Evolutionary conservation across 2,113 vertebrate species (phyloP).

Genomic region (Muntiacus reevesi): DNA sequence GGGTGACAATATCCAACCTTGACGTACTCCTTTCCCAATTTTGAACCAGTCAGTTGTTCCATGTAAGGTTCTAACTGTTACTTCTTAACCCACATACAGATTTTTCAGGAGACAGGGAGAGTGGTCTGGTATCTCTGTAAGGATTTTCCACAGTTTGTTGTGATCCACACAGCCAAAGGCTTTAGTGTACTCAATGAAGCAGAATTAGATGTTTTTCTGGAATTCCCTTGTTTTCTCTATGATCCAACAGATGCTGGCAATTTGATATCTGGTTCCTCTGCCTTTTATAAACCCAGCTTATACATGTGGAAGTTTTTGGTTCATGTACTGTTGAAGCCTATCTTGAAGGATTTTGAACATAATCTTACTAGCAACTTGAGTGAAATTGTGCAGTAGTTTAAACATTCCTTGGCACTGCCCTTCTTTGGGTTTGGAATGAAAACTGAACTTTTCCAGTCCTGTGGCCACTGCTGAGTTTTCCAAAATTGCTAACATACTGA

Average conservation of each 20-base stretch:
- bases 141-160: not conserved
- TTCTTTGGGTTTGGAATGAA: not conserved
- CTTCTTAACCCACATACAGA: not conserved
- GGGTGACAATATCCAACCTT: not conserved
- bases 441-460: not conserved
- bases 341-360: not conserved
- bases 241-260: not conserved
- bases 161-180: not conserved
- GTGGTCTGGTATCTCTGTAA: not conserved
- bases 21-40: not conserved
- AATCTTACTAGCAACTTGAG: not conserved
- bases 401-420: not conserved
- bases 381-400: not conserved
- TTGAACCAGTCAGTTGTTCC: not conserved
- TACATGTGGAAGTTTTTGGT: not conserved
- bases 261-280: not conserved
- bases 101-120: not conserved
- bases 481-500: not conserved
- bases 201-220: not conserved
- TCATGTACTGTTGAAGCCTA: not conserved
- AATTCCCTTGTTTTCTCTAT: not conserved
- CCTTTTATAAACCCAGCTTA: not conserved
- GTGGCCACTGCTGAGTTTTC: not conserved
- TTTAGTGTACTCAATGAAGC: not conserved
- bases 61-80: not conserved